Conservation (phyloP, 2,797 vertebrate genomes). For the Oceanodroma leucorhoa region DNA sequence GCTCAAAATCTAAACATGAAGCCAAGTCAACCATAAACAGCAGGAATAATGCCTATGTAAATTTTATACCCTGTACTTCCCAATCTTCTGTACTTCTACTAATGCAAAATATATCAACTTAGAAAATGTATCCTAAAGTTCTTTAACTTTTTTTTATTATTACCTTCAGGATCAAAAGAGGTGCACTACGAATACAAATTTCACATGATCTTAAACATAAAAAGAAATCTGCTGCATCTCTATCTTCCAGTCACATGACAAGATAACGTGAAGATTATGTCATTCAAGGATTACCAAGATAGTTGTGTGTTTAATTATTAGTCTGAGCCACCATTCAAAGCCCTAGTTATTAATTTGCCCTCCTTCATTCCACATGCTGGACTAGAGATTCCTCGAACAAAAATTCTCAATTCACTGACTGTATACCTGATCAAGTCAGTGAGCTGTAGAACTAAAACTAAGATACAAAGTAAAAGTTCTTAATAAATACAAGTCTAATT, state of each 20-base stretch:
- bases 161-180: conserved; percentile 38
- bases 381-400: background rate
- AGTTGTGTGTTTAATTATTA: background rate
- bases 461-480: background rate
- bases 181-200: background rate
- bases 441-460: background rate
- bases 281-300: background rate
- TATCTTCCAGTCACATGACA: background rate
- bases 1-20: conserved; percentile 26
- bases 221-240: background rate
- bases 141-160: conserved; percentile 40
- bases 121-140: conserved; percentile 8
- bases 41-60: background rate
- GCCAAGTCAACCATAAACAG: conserved; percentile 44
- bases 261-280: background rate
- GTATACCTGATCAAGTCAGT: background rate
- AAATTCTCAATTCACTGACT: background rate
- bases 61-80: conserved; percentile 1
- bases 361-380: background rate
- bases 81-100: conserved; percentile 22
- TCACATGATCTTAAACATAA: background rate
- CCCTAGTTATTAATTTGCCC: background rate
- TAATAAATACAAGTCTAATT: background rate
- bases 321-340: background rate
- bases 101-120: conserved; percentile 28